Conservation (phyloP, 2,113 vertebrate genomes). For the Dissostichus mawsoni region DNA sequence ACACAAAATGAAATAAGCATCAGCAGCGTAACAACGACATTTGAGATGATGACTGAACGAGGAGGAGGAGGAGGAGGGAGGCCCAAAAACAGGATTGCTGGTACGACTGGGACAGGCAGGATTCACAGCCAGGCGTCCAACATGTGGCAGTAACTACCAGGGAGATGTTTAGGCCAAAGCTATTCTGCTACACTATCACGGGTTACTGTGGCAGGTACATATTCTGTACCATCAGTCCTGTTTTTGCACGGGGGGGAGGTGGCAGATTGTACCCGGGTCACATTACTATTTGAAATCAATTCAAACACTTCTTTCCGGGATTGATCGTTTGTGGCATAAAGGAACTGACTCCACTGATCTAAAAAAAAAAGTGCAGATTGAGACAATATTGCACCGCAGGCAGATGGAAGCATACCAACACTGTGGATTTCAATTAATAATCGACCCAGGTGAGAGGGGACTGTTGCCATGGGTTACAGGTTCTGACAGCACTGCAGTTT, state of each 20-base stretch:
- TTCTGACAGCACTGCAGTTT: slow-evolving; percentile 99
- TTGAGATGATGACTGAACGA: slow-evolving; percentile 75
- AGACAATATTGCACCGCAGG: slow-evolving; percentile 50
- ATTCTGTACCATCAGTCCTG: slow-evolving; percentile 69
- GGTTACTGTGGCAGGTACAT: slow-evolving; percentile 43
- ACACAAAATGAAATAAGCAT: slow-evolving; percentile 79
- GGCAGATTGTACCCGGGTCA: slow-evolving; percentile 69
- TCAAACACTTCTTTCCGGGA: slow-evolving; percentile 56
- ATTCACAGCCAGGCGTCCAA: slow-evolving; percentile 39
- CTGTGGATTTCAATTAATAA: slow-evolving; percentile 73
- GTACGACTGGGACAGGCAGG: slow-evolving; percentile 56
- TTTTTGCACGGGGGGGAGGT: slow-evolving; percentile 64
- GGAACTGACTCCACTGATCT: slow-evolving; percentile 50
- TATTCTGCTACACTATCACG: slow-evolving; percentile 33
- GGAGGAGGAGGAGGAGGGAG: slow-evolving; percentile 44
- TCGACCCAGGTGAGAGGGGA: slow-evolving; percentile 69
- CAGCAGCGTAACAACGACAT: slow-evolving; percentile 74
- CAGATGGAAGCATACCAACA: slow-evolving; percentile 59
- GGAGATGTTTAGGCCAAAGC: slow-evolving; percentile 48
- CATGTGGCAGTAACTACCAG: slow-evolving; percentile 31
- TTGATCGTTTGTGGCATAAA: slow-evolving; percentile 45
- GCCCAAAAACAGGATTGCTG: slow-evolving; percentile 75
- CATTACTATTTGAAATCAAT: slow-evolving; percentile 75
- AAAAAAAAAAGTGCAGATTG: slow-evolving; percentile 59
- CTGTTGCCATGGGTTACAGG: slow-evolving; percentile 88